Percentiles rank a stretch among this genome's conserved stretches.
Evolutionary conservation across 1,140 invertebrate species (phyloP).

Genomic region (Drusus annulatus): DNA sequence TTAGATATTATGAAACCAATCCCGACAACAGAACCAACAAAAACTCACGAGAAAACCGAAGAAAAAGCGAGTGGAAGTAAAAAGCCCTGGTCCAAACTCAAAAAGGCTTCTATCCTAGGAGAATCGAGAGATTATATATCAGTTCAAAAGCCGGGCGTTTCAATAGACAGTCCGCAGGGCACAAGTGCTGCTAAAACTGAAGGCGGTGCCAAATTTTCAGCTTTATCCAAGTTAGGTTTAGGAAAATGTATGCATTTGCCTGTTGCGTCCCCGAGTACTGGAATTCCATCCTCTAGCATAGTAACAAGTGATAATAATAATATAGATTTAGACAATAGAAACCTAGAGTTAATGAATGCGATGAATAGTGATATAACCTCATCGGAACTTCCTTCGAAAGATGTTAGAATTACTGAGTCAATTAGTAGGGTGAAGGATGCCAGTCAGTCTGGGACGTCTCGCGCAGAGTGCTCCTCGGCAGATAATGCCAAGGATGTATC

Average conservation of each 20-base stretch:
- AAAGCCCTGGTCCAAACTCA: conserved; percentile 73
- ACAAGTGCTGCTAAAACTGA: conserved; percentile 48
- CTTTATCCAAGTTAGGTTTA: conserved; percentile 56
- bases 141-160: conserved; percentile 36
- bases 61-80: conserved; percentile 63
- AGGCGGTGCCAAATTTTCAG: conserved; percentile 56
- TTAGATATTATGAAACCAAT: conserved; percentile 63
- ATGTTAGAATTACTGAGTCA: conserved; percentile 51
- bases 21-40: conserved; percentile 59
- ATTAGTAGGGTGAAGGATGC: conserved; percentile 46
- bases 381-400: conserved; percentile 34
- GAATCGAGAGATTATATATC: conserved; percentile 53
- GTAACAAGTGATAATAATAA: conserved; percentile 58
- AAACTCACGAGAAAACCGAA: conserved; percentile 60
- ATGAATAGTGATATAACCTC: conserved; percentile 37
- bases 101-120: conserved; percentile 71
- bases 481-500: conserved; percentile 3
- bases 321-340: conserved; percentile 57
- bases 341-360: conserved; percentile 38
- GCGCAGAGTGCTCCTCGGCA: neutral
- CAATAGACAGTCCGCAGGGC: conserved; percentile 44
- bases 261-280: conserved; percentile 51
- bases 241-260: conserved; percentile 45
- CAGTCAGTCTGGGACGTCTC: neutral
- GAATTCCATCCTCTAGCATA: conserved; percentile 55